Conservation (phyloP, 1,140 invertebrate species). For the Drosophila biarmipes region DNA sequence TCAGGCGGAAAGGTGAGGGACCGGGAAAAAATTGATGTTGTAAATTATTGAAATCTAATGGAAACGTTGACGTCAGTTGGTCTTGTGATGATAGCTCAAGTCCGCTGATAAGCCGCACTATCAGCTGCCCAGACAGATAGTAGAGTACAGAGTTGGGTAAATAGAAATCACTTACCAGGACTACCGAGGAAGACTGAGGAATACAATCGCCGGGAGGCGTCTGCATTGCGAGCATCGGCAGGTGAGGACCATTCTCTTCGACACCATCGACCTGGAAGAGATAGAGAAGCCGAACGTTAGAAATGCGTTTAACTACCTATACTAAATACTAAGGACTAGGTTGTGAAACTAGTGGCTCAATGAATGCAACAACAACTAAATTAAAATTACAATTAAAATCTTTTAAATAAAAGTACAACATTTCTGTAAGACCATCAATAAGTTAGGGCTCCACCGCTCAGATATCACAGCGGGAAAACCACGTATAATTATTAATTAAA, state of each 20-base stretch:
- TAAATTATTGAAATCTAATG: slow-evolving; percentile 78
- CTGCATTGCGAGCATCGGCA: slow-evolving; percentile 90
- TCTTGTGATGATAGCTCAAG: slow-evolving; percentile 45
- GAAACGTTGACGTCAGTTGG: slow-evolving; percentile 66
- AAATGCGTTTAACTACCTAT: neutral
- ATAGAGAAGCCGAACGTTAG: slow-evolving; percentile 69
- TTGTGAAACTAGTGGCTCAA: slow-evolving; percentile 3
- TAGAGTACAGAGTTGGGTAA: neutral
- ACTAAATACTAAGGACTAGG: neutral
- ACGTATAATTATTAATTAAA: slow-evolving; percentile 40
- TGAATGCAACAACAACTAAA: neutral
- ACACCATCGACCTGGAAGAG: slow-evolving; percentile 93
- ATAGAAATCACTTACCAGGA: slow-evolving; percentile 88
- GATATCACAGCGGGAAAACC: slow-evolving; percentile 6
- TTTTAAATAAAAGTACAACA: neutral
- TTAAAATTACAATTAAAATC: neutral
- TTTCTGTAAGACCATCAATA: slow-evolving; percentile 4
- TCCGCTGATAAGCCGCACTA: slow-evolving; percentile 19
- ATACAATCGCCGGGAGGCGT: slow-evolving; percentile 93
- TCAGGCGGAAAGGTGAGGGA: slow-evolving; percentile 16
- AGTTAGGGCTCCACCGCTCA: slow-evolving; percentile 5
- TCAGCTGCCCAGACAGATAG: slow-evolving; percentile 15
- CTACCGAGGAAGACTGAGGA: slow-evolving; percentile 95
- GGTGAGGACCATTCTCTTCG: slow-evolving; percentile 94
- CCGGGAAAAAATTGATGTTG: slow-evolving; percentile 45